Evolutionary conservation across 2,113 vertebrate genomes (phyloP).

Genomic region (Dromiciops gliroides): DNA sequence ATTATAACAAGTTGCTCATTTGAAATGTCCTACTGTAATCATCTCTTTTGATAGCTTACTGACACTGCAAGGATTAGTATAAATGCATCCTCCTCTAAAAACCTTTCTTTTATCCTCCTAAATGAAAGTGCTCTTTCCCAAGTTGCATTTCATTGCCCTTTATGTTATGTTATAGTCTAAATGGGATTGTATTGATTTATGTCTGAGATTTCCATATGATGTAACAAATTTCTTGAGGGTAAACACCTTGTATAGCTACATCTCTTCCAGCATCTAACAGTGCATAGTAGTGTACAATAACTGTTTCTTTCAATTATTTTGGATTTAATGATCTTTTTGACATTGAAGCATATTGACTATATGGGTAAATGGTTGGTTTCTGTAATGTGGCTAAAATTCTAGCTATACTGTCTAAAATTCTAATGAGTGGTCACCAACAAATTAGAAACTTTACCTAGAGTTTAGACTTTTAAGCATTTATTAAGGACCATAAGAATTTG

Average conservation of each 20-base stretch:
- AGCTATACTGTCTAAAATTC: too few species aligned
- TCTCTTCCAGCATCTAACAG: background rate
- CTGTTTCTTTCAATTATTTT: background rate
- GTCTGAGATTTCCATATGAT: background rate
- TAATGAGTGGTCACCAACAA: too few species aligned
- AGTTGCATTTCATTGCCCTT: background rate
- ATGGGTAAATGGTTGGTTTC: too few species aligned
- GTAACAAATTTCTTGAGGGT: background rate
- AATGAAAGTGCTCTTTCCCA: background rate
- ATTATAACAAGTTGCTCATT: background rate
- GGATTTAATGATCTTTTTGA: background rate
- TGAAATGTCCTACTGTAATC: background rate
- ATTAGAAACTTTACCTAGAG: too few species aligned
- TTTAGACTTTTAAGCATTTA: too few species aligned
- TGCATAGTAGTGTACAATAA: background rate
- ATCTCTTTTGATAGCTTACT: background rate
- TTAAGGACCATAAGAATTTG: too few species aligned
- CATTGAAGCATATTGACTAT: conserved; percentile 3
- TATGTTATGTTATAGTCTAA: background rate
- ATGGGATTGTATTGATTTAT: background rate
- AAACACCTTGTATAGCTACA: background rate
- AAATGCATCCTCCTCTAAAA: background rate
- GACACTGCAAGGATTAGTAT: background rate
- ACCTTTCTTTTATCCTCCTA: background rate
- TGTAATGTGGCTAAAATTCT: too few species aligned